phyloP scores from a whole-genome alignment of 2,888 invertebrate species.

The Lycocerus yunnanus region DNA sequence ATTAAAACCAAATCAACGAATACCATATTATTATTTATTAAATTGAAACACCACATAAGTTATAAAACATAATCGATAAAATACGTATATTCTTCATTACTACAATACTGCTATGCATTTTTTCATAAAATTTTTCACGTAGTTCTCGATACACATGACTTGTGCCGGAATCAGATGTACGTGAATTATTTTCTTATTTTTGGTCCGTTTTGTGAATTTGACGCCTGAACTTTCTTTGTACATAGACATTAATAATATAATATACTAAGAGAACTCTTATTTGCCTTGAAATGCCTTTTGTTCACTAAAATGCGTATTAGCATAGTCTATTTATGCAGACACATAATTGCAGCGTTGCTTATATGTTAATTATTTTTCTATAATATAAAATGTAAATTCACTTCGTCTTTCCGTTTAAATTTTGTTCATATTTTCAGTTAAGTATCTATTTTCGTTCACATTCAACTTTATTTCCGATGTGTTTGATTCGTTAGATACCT shows the following conservation, averaged over 20 bases:
- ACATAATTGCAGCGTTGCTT: background rate
- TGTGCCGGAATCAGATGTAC: background rate
- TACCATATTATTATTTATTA: background rate
- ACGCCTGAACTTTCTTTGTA: background rate
- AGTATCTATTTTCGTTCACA: background rate
- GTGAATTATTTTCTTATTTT: background rate
- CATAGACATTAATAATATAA: background rate
- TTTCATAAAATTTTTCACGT: background rate
- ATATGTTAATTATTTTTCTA: background rate
- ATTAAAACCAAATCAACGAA: background rate
- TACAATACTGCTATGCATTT: background rate
- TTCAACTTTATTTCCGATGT: background rate
- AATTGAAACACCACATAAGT: background rate
- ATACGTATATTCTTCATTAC: background rate
- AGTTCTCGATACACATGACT: background rate
- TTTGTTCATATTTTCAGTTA: background rate
- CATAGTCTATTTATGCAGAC: background rate
- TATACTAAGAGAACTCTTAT: background rate
- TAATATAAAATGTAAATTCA: too few relatives aligned
- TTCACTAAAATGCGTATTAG: too few relatives aligned
- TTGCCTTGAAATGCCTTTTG: background rate
- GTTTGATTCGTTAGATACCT: background rate
- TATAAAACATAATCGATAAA: background rate
- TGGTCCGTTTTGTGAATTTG: background rate
- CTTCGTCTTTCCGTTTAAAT: background rate